A percentile compares a stretch with the other conserved stretches of the same genome.
phyloP scores from a whole-genome alignment of 2,888 invertebrate genomes.

The Lycophotia porphyrea region DNA sequence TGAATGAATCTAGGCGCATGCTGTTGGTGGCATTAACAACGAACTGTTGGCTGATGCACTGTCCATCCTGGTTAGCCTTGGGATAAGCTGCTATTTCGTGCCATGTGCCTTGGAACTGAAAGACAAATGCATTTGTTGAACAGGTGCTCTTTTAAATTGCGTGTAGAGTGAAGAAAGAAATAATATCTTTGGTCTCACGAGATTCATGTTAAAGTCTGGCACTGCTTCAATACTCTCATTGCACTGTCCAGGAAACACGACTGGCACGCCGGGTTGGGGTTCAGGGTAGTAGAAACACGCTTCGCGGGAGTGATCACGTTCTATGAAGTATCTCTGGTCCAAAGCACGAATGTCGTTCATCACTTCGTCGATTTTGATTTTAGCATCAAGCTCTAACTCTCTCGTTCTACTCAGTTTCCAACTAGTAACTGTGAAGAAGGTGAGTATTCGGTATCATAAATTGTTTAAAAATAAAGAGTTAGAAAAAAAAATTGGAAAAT shows the following conservation, averaged over 20 bases:
- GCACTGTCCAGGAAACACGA: slow-evolving; percentile 81
- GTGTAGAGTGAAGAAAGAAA: background rate
- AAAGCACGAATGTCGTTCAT: slow-evolving; percentile 71
- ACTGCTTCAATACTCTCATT: slow-evolving; percentile 74
- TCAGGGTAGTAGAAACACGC: slow-evolving; percentile 83
- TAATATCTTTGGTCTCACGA: slow-evolving; percentile 63
- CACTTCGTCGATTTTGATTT: slow-evolving; percentile 66
- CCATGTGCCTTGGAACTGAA: slow-evolving; percentile 78
- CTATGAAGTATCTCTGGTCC: slow-evolving; percentile 73
- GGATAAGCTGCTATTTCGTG: slow-evolving; percentile 78
- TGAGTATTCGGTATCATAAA: background rate
- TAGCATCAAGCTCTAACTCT: slow-evolving; percentile 61
- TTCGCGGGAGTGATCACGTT: slow-evolving; percentile 72
- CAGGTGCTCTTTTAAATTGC: background rate
- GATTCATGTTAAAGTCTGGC: slow-evolving; percentile 71
- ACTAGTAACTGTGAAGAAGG: slow-evolving; percentile 73
- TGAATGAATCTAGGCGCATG: slow-evolving; percentile 71
- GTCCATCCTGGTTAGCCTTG: slow-evolving; percentile 73
- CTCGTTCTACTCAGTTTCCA: slow-evolving; percentile 82
- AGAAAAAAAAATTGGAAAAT: too few relatives aligned
- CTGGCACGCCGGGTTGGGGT: slow-evolving; percentile 72
- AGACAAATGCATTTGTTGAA: slow-evolving; percentile 2
- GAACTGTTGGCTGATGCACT: slow-evolving; percentile 78
- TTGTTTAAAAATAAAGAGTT: background rate
- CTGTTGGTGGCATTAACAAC: slow-evolving; percentile 59